Evolutionary conservation across 2,113 vertebrate genomes (phyloP).

Genomic region (Crotalus viridis): DNA sequence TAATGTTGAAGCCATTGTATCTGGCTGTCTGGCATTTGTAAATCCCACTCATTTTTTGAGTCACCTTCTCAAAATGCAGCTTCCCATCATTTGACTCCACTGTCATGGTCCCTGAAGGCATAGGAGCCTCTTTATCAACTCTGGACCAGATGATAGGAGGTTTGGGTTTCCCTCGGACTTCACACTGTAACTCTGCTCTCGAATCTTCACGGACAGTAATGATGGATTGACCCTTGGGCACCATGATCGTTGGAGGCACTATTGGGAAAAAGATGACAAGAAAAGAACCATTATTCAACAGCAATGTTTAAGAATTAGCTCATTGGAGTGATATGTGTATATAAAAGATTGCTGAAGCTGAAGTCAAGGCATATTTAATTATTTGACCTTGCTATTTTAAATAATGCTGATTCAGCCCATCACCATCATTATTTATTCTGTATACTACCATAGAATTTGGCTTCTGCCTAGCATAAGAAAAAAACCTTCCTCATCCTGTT

Average conservation of each 20-base stretch:
- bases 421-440: background rate
- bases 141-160: constrained; percentile 94
- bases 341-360: background rate
- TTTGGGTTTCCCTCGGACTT: constrained; percentile 89
- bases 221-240: constrained; percentile 82
- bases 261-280: constrained; percentile 27
- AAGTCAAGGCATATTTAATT: background rate
- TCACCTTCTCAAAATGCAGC: constrained; percentile 82
- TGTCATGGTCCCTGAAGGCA: constrained; percentile 79
- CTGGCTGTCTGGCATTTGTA: constrained; percentile 96
- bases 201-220: constrained; percentile 87
- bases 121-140: constrained; percentile 84
- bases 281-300: background rate
- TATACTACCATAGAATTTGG: background rate
- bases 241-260: constrained; percentile 89
- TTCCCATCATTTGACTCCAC: constrained; percentile 87
- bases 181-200: constrained; percentile 83
- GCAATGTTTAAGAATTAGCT: background rate
- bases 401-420: background rate
- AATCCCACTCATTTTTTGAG: constrained; percentile 86
- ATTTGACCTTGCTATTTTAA: background rate
- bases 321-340: background rate
- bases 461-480: background rate
- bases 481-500: background rate
- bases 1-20: constrained; percentile 97